These are phyloP conservation scores for Lepidochrysops patricia DNA, from an alignment of 2,888 invertebrate species.

Conservation along the genomic window DNA sequence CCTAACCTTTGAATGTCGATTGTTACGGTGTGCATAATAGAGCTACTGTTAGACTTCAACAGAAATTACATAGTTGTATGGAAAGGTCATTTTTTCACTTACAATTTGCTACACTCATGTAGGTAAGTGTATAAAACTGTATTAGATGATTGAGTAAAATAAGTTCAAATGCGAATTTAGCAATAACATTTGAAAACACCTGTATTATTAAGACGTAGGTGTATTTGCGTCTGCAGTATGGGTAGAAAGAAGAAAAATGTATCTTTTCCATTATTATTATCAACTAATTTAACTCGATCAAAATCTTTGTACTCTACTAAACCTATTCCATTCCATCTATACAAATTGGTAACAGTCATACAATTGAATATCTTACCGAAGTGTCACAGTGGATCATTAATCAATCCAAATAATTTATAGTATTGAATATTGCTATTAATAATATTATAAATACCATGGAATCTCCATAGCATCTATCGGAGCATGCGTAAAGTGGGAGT, in stretches of 20 bases:
- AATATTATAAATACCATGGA: constrained; percentile 18
- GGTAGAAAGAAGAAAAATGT: too few species aligned
- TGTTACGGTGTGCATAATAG: neutral
- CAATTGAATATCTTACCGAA: too few species aligned
- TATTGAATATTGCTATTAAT: neutral
- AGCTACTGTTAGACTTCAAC: neutral
- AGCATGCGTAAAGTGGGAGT: constrained; percentile 66
- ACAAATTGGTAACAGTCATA: too few species aligned
- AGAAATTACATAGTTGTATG: neutral
- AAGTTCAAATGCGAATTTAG: neutral
- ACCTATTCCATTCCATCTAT: too few species aligned
- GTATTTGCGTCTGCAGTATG: neutral
- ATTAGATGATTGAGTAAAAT: too few species aligned
- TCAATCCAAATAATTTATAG: neutral
- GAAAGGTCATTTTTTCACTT: neutral
- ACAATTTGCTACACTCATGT: neutral
- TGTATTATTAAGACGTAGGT: too few species aligned
- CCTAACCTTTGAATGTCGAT: neutral
- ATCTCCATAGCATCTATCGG: constrained; percentile 50
- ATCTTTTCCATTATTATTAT: too few species aligned
- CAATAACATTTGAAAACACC: too few species aligned
- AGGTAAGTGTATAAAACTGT: too few species aligned
- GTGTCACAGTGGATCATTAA: neutral
- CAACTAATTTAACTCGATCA: too few species aligned
- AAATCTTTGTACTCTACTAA: too few species aligned